Base-by-base conservation (phyloP, 2,797 vertebrate genomes). In the Sebastes oblongus region DNA sequence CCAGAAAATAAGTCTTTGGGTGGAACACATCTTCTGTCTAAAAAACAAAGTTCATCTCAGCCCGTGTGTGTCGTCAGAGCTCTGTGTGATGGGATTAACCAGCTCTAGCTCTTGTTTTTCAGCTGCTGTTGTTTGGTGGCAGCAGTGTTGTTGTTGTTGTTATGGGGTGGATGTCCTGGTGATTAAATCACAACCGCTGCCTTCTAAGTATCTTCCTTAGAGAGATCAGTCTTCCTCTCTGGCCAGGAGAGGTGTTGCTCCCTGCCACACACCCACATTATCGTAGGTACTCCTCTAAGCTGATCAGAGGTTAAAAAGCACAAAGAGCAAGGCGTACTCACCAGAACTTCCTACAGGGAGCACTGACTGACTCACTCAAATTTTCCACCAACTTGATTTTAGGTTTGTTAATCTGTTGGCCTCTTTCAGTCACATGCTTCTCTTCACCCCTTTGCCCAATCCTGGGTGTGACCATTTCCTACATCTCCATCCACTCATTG, bases 401-500 rank as follows among this genome's bases (percentile, higher is more conserved):
- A 16, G 12, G 25, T 78, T 70, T 61, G n/a, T 52, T 80, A 54
- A 83, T 83, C 75, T 67, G 8, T 78, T 25, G 22, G 27, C 32
- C 11, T 67, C 71, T 18, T 50, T 79, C 16, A 8, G 69, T 90
- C 68, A 29, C 82, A 78, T 69, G 67, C 64, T 77, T 64, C 7
- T 74, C 64, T 39, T 87, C 80, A 87, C 75, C 58, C 84, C 82
- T 80, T 67, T 81, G 70, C 42, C 20, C 64, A 78, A 73, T 68
- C 27, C 61, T 67, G 89, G 89, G 90, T 79, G 83, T 72, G 83
- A 88, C 78, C 56, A 16, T 81, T 93, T 91, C 91, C 93, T 84
- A 42, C 22, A n/a, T 73, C 90, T 89, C 83, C 65, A 80, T 86
- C 82, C 80, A 75, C 86, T 82, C 68, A 22, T 32, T 56, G 77